Conservation (phyloP, 2,797 vertebrate species). For the Helicolenus hilgendorfi region DNA sequence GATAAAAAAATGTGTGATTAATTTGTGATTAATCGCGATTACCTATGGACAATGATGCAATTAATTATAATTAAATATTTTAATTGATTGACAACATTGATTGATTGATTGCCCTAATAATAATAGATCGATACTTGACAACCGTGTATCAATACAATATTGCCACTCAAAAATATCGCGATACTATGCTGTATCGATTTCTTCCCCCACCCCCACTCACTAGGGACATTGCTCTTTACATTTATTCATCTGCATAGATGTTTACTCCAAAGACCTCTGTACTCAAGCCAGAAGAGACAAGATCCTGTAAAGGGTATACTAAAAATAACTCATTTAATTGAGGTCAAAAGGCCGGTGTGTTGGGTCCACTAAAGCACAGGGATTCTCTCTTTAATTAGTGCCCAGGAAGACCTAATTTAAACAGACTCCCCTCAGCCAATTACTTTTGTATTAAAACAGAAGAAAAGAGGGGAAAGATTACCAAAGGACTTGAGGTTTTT, state of each 20-base stretch:
- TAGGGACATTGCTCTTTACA: slow-evolving; percentile 13
- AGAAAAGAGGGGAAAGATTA: slow-evolving; percentile 67
- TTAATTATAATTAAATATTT: too few relatives aligned
- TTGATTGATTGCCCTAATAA: too few relatives aligned
- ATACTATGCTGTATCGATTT: too few relatives aligned
- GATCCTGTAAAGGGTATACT: slow-evolving; percentile 68
- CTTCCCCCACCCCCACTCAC: background rate
- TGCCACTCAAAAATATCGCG: too few relatives aligned
- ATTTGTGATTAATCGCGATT: too few relatives aligned
- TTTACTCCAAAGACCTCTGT: slow-evolving; percentile 60
- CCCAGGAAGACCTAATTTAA: slow-evolving; percentile 90
- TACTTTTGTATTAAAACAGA: slow-evolving; percentile 83
- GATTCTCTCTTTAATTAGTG: slow-evolving; percentile 91
- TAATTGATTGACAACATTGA: too few relatives aligned
- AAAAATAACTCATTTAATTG: slow-evolving; percentile 91
- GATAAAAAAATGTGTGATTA: too few relatives aligned
- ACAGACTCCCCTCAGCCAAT: slow-evolving; percentile 85
- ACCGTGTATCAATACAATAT: too few relatives aligned
- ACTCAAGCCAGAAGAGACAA: slow-evolving; percentile 65
- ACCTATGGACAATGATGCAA: too few relatives aligned
- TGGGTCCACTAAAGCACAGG: slow-evolving; percentile 84
- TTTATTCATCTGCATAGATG: slow-evolving; percentile 56
- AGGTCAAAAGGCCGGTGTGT: slow-evolving; percentile 84
- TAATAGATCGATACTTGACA: too few relatives aligned
- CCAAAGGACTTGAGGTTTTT: slow-evolving; percentile 59